Evolutionary conservation across 2,113 vertebrate species (phyloP), one percentile per base, ranked within the genome.

Genomic region (Tautogolabrus adspersus): DNA sequence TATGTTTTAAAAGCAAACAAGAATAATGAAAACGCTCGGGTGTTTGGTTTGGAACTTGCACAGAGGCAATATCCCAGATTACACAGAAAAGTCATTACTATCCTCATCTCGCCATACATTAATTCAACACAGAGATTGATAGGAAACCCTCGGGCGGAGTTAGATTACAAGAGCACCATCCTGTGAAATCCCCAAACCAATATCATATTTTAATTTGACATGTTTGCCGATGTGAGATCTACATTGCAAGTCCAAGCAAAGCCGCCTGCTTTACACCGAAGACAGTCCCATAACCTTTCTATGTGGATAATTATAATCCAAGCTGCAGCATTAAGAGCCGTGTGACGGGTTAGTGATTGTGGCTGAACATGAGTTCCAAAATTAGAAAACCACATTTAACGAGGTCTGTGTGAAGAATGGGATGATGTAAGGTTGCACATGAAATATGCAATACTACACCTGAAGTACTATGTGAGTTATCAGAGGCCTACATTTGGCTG

Each of bases 141-240:
- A 74, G 63, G n/a, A 82, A 86, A 75, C 73, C 89, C 78, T 77
- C 30, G 8, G 86, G 79, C 82, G 52, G 75, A 72, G 55, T 80
- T 51, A 77, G 81, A 89, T 87, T 87, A 74, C 84, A 61, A 68
- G 57, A 58, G 72, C 75, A 65, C 74, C 80, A 75, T 81, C 61
- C 84, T 59, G 71, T 66, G 57, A 82, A 91, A 88, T 90, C 89
- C 87, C 79, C 63, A 65, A 89, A 87, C 81, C 81, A 87, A 89
- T 91, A 88, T 90, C 74, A 26, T 37, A 52, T 77, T 89, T 79
- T 84, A 87, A 89, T 91, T 90, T 26, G 6, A 60, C 83, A 78
- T 74, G 84, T 86, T 84, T 86, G 68, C 22, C 40, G 61, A 82
- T 40, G 60, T 74, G 72, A 69, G 75, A 87, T 81, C 78, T 66